Evolutionary conservation across 64 coral and sea anemone species (phyloP).

Genomic region (Dendrophyllia cribrosa): DNA sequence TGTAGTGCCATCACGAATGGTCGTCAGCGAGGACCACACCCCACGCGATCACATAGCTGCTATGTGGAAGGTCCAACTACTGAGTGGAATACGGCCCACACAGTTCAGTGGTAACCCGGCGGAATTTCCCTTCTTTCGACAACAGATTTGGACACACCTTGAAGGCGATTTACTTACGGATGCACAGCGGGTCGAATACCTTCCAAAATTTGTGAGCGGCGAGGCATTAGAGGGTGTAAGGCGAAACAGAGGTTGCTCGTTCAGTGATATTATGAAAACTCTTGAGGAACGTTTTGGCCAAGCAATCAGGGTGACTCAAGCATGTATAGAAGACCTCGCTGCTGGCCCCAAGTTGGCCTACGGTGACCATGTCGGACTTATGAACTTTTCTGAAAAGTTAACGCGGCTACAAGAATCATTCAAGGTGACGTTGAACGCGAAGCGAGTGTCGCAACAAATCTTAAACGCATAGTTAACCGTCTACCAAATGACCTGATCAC

Average conservation of each 20-base stretch:
- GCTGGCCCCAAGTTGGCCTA: slow-evolving; percentile 24
- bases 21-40: no score
- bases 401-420: background rate
- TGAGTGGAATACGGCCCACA: no score
- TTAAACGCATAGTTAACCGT: slow-evolving; percentile 16
- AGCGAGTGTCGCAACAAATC: slow-evolving; percentile 40
- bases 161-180: slow-evolving; percentile 30
- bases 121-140: slow-evolving; percentile 39
- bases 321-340: slow-evolving; percentile 19
- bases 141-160: slow-evolving; percentile 7
- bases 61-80: no score
- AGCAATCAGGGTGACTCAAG: slow-evolving; percentile 10
- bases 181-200: slow-evolving; percentile 31
- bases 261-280: background rate
- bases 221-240: no score
- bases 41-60: no score
- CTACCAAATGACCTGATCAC: slow-evolving; percentile 46
- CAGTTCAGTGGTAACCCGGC: slow-evolving; percentile 27
- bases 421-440: background rate
- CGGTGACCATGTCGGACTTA: slow-evolving; percentile 23
- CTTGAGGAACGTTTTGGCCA: slow-evolving; percentile 29
- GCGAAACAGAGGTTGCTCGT: slow-evolving; percentile 43
- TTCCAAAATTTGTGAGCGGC: slow-evolving; percentile 29
- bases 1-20: no score
- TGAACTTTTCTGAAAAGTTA: slow-evolving; percentile 33